phyloP scores from a whole-genome alignment of 2,888 invertebrate genomes.

The Dasysyrphus tricinctus region DNA sequence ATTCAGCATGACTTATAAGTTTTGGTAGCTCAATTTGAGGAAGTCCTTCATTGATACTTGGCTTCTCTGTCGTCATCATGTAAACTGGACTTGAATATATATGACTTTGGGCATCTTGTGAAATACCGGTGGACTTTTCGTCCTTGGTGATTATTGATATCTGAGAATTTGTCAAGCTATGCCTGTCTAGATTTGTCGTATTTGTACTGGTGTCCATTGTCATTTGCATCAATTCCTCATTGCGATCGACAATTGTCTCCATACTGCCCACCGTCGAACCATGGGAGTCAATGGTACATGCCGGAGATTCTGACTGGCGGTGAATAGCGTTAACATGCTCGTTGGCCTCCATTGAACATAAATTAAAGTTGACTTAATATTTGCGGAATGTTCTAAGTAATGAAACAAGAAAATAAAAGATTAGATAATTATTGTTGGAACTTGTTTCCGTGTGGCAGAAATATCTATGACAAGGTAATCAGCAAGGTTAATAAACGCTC shows the following conservation, averaged over 20 bases:
- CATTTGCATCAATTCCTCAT: constrained; percentile 78
- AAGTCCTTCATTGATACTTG: constrained; percentile 34
- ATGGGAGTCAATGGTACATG: constrained; percentile 82
- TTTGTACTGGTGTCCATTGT: constrained; percentile 80
- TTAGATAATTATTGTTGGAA: constrained; percentile 42
- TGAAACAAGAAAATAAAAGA: constrained; percentile 35
- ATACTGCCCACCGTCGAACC: constrained; percentile 82
- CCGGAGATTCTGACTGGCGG: constrained; percentile 82
- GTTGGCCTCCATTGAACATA: constrained; percentile 65
- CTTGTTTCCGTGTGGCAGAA: constrained; percentile 33
- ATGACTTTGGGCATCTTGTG: constrained; percentile 81
- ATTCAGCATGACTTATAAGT: constrained; percentile 81
- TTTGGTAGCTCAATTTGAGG: constrained; percentile 77
- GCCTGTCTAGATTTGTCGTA: constrained; percentile 78
- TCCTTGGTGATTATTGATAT: constrained; percentile 80
- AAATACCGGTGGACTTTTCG: constrained; percentile 71
- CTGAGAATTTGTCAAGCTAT: constrained; percentile 82
- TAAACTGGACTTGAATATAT: constrained; percentile 83
- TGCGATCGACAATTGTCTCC: constrained; percentile 82
- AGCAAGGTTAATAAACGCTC: constrained; percentile 63
- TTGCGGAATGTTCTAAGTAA: constrained; percentile 57
- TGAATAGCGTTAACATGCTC: constrained; percentile 69
- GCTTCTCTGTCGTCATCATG: constrained; percentile 78
- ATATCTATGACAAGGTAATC: constrained; percentile 35
- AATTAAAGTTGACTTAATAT: constrained; percentile 57